Conservation (phyloP, 1,140 invertebrate genomes). For the Musca domestica region DNA sequence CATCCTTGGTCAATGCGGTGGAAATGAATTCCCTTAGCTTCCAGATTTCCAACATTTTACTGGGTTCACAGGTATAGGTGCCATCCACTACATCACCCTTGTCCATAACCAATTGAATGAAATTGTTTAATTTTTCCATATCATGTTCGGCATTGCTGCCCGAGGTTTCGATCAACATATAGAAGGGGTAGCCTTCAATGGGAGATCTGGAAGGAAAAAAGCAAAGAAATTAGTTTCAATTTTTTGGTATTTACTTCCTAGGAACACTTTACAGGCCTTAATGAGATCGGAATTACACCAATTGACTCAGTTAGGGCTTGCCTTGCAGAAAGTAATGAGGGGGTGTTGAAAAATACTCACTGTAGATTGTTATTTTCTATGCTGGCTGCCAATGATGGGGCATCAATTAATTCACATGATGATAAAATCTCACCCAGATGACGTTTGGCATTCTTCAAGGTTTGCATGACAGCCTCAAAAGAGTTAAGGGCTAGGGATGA, state of each 20-base stretch:
- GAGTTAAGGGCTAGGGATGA: conserved; percentile 35
- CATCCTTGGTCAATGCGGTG: conserved; percentile 74
- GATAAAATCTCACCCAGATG: conserved; percentile 87
- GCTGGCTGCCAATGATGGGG: conserved; percentile 63
- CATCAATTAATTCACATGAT: conserved; percentile 91
- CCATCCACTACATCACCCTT: conserved; percentile 76
- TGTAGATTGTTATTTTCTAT: conserved; percentile 63
- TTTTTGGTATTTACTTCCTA: too few relatives aligned
- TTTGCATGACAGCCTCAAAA: conserved; percentile 69
- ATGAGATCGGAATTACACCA: too few relatives aligned
- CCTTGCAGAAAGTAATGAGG: too few relatives aligned
- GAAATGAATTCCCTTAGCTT: conserved; percentile 81
- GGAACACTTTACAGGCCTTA: too few relatives aligned
- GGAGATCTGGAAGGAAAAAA: conserved; percentile 46
- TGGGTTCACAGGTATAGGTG: conserved; percentile 74
- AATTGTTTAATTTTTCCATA: conserved; percentile 79
- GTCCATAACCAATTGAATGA: conserved; percentile 73
- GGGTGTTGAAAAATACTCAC: too few relatives aligned
- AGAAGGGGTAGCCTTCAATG: conserved; percentile 73
- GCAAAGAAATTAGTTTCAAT: too few relatives aligned
- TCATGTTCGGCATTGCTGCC: conserved; percentile 81
- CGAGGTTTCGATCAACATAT: conserved; percentile 88
- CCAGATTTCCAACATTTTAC: conserved; percentile 81
- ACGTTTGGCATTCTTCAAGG: conserved; percentile 69
- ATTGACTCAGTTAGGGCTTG: too few relatives aligned